A percentile compares a stretch with the other conserved stretches of the same genome.
Evolutionary conservation across 2,113 vertebrate genomes (phyloP).

Genomic region (Plecturocebus donacophilus): DNA sequence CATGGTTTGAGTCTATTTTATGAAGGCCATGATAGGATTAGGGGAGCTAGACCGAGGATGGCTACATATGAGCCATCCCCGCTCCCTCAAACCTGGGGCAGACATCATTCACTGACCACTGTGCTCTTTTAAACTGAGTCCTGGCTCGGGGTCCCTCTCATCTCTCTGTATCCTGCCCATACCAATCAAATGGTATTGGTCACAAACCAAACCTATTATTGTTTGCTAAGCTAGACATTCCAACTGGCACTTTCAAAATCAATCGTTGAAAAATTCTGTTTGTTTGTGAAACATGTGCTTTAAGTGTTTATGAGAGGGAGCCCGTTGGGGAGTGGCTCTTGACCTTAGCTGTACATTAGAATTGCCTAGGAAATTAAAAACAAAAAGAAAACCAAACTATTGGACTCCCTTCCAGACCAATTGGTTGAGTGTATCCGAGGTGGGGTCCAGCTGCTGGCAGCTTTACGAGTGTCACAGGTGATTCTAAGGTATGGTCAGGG

Average conservation of each 20-base stretch:
- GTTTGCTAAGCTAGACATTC: background rate
- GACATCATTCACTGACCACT: background rate
- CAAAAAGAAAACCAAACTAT: background rate
- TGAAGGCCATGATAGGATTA: background rate
- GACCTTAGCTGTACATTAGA: background rate
- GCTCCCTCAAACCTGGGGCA: background rate
- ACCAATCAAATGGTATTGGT: background rate
- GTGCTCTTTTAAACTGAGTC: background rate
- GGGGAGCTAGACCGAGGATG: background rate
- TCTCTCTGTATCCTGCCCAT: background rate
- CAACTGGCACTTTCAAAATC: background rate
- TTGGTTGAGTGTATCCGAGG: background rate
- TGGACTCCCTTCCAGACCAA: background rate
- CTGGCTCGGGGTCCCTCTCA: background rate
- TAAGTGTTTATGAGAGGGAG: background rate
- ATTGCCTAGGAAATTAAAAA: background rate
- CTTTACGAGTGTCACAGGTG: background rate
- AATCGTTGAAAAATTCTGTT: background rate
- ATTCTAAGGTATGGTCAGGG: background rate
- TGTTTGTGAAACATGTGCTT: background rate
- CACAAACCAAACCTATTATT: background rate
- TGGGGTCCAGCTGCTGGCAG: background rate
- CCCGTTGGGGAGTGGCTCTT: background rate
- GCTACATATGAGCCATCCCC: background rate
- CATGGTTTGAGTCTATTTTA: background rate